These are phyloP conservation scores for Drosophila buzzatii DNA, from an alignment of 2,888 invertebrate species.

Conservation along the genomic window DNA sequence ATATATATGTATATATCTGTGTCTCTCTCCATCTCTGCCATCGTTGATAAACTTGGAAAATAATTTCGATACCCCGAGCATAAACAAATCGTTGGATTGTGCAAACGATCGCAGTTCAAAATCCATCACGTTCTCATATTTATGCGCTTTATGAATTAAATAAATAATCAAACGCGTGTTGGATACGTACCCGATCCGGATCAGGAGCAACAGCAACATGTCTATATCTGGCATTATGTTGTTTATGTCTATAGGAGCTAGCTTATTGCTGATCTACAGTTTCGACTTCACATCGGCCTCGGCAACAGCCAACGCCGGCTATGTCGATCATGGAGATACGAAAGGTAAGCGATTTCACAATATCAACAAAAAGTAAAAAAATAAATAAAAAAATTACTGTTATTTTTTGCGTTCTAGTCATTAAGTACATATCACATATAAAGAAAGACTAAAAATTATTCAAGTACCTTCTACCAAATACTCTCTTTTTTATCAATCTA, in stretches of 20 bases:
- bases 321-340: constrained; percentile 84
- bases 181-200: constrained; percentile 47
- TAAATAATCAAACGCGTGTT: constrained; percentile 63
- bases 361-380: constrained; percentile 21
- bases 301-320: constrained; percentile 80
- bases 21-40: background rate
- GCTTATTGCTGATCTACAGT: constrained; percentile 64
- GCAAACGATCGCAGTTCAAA: constrained; percentile 24
- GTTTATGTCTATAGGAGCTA: constrained; percentile 26
- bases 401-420: constrained; percentile 26
- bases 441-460: background rate
- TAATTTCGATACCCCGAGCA: constrained; percentile 3
- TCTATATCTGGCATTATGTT: constrained; percentile 32
- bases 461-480: background rate
- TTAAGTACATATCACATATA: constrained; percentile 1
- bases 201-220: constrained; percentile 22
- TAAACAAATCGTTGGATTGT: constrained; percentile 36
- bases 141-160: constrained; percentile 55
- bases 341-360: constrained; percentile 82
- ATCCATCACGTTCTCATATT: constrained; percentile 34
- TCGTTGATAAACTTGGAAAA: constrained; percentile 9
- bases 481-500: too few relatives aligned
- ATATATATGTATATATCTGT: too few relatives aligned
- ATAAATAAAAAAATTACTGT: constrained; percentile 19
- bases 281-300: constrained; percentile 55